Conservation (phyloP, 2,113 vertebrate species). For the Oophaga pumilio region DNA sequence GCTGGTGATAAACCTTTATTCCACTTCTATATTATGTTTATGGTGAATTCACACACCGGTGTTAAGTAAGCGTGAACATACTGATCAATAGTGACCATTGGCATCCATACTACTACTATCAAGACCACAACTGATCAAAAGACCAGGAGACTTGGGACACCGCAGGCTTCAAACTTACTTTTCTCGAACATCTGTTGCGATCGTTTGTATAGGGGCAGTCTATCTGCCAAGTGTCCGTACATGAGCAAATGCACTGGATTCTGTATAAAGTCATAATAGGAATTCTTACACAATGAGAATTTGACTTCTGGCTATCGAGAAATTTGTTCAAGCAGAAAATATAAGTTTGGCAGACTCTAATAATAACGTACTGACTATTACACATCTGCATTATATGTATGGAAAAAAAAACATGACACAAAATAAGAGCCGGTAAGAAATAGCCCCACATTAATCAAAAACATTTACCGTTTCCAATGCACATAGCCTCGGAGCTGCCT, state of each 20-base stretch:
- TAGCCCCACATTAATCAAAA: slow-evolving; percentile 59
- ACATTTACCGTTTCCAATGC: slow-evolving; percentile 60
- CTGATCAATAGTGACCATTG: background rate
- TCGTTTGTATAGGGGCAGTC: background rate
- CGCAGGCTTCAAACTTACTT: background rate
- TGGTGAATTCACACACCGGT: too few species aligned
- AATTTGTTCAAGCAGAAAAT: slow-evolving; percentile 40
- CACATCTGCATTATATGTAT: slow-evolving; percentile 50
- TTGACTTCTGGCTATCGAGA: slow-evolving; percentile 24
- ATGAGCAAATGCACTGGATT: background rate
- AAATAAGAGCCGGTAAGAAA: slow-evolving; percentile 60
- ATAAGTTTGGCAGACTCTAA: slow-evolving; percentile 34
- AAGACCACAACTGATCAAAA: background rate
- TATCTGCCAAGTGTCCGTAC: slow-evolving; percentile 3
- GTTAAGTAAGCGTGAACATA: background rate
- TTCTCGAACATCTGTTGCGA: slow-evolving; percentile 1
- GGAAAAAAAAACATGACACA: background rate
- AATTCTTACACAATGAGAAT: slow-evolving; percentile 27
- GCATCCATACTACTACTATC: background rate
- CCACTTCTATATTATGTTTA: too few species aligned
- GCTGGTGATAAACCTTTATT: too few species aligned
- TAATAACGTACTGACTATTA: slow-evolving; percentile 32
- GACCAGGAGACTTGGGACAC: background rate
- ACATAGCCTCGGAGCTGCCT: slow-evolving; percentile 61
- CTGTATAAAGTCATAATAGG: slow-evolving; percentile 19